Evolutionary conservation across 2,888 invertebrate genomes (phyloP), one percentile per base, ranked within the genome.

Genomic region (Nemotelus pantherinus): DNA sequence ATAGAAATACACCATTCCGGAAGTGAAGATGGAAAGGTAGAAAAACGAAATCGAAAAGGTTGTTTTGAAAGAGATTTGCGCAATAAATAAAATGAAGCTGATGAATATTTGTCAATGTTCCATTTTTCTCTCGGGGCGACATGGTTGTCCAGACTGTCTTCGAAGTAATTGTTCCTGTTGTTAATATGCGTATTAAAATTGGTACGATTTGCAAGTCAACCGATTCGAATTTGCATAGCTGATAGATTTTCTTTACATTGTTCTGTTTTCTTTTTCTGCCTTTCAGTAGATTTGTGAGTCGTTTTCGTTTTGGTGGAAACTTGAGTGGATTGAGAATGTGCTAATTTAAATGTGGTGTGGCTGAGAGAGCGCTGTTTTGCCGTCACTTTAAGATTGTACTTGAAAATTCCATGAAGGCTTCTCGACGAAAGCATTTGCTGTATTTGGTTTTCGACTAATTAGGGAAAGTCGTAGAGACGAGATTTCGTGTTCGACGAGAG

Each of bases 181-280:
- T 70, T 55, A 43, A 10, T 53, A 41, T 70, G 45, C 53, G 44
- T 43, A 53, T 70, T 55, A 9, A 70, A 70, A 70, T 70, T 70
- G 43, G 10, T 47, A 41, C 10, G 47, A 70, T 70, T 70, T 55
- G 70, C 70, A 70, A 70, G 50, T 70, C 70, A 53, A 70, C 68
- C 41, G 53, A 48, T 68, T 68, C 50, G 41, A 58, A 68, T 68
- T 68, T 68, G 39, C 68, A 68, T 68, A 50, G 68, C 53, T 68
- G 48, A 68, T 68, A 50, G 68, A 68, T 53, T 68, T 53, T 48
- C 58, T 58, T 58, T 25, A 25, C 25, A 25, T 25, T 25, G 25
- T 25, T 25, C 25, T 25, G 41, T 63, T 63, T 39, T 63, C 63
- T 63, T 41, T 25, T 25, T 25, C 25, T 25, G 25, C 25, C 25